Evolutionary conservation across 2,113 vertebrate species (phyloP), one percentile per base, ranked within the genome.

Genomic region (Danionella cerebrum): DNA sequence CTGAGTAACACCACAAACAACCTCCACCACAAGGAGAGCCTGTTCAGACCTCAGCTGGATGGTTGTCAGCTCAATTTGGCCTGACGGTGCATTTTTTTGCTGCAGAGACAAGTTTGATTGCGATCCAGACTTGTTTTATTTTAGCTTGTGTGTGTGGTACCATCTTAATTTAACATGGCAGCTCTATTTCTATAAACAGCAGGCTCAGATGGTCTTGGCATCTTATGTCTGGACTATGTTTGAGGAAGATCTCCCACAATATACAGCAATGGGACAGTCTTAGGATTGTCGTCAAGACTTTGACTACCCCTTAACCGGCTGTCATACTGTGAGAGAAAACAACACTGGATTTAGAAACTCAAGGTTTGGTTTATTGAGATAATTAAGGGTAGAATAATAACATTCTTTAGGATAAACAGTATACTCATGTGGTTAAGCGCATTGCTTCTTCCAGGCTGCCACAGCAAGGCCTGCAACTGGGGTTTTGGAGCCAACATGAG

Each of bases 201-300:
- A 25, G 24, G 52, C 33, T 48, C 62, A 62, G 65, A 66, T 59
- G 74, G 70, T 66, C 69, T 74, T 38, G 35, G 69, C 44, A 16
- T 18, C n/a, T 48, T 19, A 5, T 53, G 45, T 33, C 51, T 33
- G 65, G 44, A 64, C 24, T 50, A n/a, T n/a, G 35, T 64, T 58
- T 60, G 45, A 14, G 65, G 70, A 76, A 72, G 72, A 69, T 69
- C 59, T 59, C 59, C 53, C 64, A 5, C 19, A 35, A 51, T 35
- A 55, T 64, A 51, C 33, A 45, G 31, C 42, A 51, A n/a, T n/a
- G n/a, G n/a, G n/a, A n/a, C n/a, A n/a, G n/a, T n/a, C n/a, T n/a
- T n/a, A n/a, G n/a, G n/a, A n/a, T n/a, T n/a, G n/a, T n/a, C n/a
- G n/a, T n/a, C n/a, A n/a, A n/a, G n/a, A n/a, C n/a, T n/a, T n/a